Conservation (phyloP, 2,113 vertebrate species). For the Burhinus bistriatus region DNA sequence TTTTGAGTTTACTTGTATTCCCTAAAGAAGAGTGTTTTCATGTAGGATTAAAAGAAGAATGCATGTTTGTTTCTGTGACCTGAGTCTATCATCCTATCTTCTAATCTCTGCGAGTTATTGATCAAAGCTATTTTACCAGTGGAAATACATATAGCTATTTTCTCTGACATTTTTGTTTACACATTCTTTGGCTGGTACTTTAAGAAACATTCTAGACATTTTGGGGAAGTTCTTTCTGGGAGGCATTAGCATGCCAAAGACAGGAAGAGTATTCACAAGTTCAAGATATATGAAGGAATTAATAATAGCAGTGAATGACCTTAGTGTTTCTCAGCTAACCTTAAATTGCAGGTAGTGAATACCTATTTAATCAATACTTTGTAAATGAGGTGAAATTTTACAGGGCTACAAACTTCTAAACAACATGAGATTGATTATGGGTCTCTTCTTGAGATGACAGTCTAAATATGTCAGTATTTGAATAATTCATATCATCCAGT, state of each 20-base stretch:
- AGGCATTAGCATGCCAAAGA: background rate
- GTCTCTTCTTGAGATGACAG: background rate
- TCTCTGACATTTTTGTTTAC: background rate
- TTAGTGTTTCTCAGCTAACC: background rate
- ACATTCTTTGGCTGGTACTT: background rate
- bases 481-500: conserved; percentile 32
- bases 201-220: background rate
- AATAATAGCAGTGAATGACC: background rate
- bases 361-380: conserved; percentile 13
- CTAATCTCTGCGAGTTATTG: background rate
- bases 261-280: background rate
- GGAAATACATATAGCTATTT: background rate
- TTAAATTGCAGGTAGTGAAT: background rate
- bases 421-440: background rate
- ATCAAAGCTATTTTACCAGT: background rate
- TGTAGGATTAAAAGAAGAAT: background rate
- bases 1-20: background rate
- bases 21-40: background rate
- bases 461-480: background rate
- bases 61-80: background rate
- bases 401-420: background rate
- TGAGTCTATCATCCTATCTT: background rate
- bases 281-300: background rate
- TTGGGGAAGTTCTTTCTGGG: background rate
- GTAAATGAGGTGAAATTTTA: background rate